Evolutionary conservation across 1,140 invertebrate species (phyloP).

Genomic region (Conopomorpha cramerella): DNA sequence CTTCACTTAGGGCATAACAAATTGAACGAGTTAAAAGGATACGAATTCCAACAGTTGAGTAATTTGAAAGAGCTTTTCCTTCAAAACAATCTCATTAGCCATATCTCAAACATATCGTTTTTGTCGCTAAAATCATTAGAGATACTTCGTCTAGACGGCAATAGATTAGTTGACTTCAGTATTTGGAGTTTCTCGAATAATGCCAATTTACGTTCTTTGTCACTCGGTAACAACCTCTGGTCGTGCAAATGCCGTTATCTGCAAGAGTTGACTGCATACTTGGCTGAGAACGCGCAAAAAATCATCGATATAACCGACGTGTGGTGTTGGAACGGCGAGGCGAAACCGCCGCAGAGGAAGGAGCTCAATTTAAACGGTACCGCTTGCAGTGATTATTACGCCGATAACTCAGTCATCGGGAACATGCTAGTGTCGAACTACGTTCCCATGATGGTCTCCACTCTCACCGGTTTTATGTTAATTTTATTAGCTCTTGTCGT

Average conservation of each 20-base stretch:
- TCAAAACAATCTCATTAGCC: conserved; percentile 81
- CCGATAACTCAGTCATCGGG: conserved; percentile 80
- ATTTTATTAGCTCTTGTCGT: conserved; percentile 74
- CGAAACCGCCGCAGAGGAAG: conserved; percentile 71
- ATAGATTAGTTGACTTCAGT: conserved; percentile 78
- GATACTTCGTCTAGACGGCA: conserved; percentile 82
- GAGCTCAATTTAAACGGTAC: conserved; percentile 81
- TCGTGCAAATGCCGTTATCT: conserved; percentile 89
- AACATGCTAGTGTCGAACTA: conserved; percentile 83
- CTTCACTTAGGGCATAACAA: conserved; percentile 87
- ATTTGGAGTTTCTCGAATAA: conserved; percentile 82
- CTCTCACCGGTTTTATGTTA: conserved; percentile 73
- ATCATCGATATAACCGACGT: conserved; percentile 77
- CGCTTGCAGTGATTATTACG: conserved; percentile 81
- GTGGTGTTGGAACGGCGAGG: conserved; percentile 79
- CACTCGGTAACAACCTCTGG: conserved; percentile 83
- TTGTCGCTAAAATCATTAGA: conserved; percentile 77
- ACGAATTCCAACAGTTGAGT: conserved; percentile 85
- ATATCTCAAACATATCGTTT: conserved; percentile 82
- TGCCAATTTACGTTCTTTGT: conserved; percentile 70
- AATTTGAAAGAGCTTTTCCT: conserved; percentile 83
- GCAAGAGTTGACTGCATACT: conserved; percentile 82
- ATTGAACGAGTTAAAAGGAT: conserved; percentile 79
- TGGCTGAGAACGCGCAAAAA: conserved; percentile 79
- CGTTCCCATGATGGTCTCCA: conserved; percentile 80